Percentiles rank a stretch among this genome's conserved stretches.
These are phyloP conservation scores for Sebastes goodei DNA, from an alignment of 2,797 vertebrate species.

Conservation along the genomic window DNA sequence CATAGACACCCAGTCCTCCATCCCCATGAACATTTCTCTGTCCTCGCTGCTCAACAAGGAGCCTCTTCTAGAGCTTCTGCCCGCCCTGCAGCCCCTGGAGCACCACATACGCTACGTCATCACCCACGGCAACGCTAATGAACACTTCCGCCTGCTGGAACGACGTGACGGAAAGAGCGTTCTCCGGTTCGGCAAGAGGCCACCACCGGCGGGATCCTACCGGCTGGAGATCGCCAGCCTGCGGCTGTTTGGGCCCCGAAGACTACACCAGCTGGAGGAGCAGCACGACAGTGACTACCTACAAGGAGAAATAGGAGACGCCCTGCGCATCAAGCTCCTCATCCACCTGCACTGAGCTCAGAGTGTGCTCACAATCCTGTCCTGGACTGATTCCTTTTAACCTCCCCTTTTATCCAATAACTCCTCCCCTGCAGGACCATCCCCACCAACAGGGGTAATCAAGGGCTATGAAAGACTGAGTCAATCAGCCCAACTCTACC, in stretches of 20 bases:
- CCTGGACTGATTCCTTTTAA: constrained; percentile 70
- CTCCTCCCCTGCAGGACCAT: constrained; percentile 54
- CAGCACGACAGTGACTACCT: constrained; percentile 90
- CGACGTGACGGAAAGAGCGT: constrained; percentile 87
- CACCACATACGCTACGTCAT: constrained; percentile 88
- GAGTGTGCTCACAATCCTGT: constrained; percentile 35
- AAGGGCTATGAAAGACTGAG: constrained; percentile 77
- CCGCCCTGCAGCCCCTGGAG: constrained; percentile 88
- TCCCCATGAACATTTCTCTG: constrained; percentile 88
- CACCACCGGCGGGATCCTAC: constrained; percentile 85
- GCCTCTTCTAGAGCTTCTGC: constrained; percentile 90
- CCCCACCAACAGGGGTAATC: constrained; percentile 48
- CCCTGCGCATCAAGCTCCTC: constrained; percentile 90
- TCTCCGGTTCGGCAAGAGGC: constrained; percentile 85
- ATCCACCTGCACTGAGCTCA: constrained; percentile 89
- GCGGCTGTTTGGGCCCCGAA: constrained; percentile 82
- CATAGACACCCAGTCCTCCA: constrained; percentile 85
- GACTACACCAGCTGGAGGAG: constrained; percentile 84
- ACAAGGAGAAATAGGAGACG: constrained; percentile 86
- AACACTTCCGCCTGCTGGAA: constrained; percentile 89
- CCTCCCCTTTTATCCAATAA: constrained; percentile 51
- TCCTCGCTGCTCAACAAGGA: constrained; percentile 83
- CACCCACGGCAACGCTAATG: constrained; percentile 83
- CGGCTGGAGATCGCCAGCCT: constrained; percentile 89
- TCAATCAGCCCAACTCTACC: constrained; percentile 74